Percentiles rank a stretch among this genome's conserved stretches.
These are phyloP conservation scores for Heliconius himera DNA, from an alignment of 1,140 invertebrate species.

Conservation along the genomic window DNA sequence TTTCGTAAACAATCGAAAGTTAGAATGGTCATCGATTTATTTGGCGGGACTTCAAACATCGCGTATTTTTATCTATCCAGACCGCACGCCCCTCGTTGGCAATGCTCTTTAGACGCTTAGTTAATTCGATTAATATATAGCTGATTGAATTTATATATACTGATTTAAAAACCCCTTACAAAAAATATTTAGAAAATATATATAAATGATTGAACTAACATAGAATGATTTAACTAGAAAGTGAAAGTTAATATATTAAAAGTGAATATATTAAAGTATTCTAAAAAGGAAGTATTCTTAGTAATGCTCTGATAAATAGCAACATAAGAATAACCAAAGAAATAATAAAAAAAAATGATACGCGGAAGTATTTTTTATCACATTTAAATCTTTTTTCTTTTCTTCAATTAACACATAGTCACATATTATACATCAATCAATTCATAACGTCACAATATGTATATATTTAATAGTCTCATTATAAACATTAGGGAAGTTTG, in stretches of 20 bases:
- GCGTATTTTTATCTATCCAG: constrained; percentile 64
- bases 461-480: not conserved
- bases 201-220: too few species aligned
- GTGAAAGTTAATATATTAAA: too few species aligned
- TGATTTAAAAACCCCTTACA: not conserved
- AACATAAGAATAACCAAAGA: not conserved
- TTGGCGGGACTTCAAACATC: constrained; percentile 69
- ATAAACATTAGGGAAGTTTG: constrained; percentile 40
- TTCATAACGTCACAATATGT: not conserved
- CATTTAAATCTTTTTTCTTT: not conserved
- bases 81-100: constrained; percentile 45
- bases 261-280: too few species aligned
- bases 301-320: too few species aligned
- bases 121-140: not conserved
- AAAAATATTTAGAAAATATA: too few species aligned
- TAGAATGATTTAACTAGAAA: too few species aligned
- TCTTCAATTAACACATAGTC: not conserved
- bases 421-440: not conserved
- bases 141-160: not conserved
- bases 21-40: constrained; percentile 56
- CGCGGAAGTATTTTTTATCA: not conserved
- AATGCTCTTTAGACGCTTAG: constrained; percentile 47
- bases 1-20: constrained; percentile 50
- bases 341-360: not conserved
- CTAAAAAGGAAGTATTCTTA: too few species aligned